Base-by-base conservation (phyloP, 2,888 invertebrate species). In the Villa cingulata region DNA sequence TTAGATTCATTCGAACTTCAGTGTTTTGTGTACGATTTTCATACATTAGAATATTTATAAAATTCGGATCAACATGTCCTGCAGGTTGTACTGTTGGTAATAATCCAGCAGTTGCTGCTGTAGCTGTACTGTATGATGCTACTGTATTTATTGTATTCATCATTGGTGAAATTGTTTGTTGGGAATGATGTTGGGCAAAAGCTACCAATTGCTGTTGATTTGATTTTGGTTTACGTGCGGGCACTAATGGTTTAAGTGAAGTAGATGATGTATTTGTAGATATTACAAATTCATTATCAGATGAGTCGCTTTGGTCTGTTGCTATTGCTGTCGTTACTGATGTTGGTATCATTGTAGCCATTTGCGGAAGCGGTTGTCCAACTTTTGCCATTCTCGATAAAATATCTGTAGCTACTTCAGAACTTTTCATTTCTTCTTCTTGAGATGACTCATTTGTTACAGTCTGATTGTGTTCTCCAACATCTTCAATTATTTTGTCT, bases 11-110 rank as follows among this genome's bases (percentile, higher is more conserved):
- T 52, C 81, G 70, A n/a, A 82, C 63, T 62, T 83, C 82, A 10
- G 77, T 72, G 58, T 79, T 80, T 50, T 80, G 78, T 17, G 76
- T 76, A 52, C 80, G 66, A 46, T 74, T 74, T 63, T 81, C 81
- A 3, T 76, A 67, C 43, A 79, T 59, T 50, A 80, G 68, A 54
- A 78, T 64, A 53, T 74, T 74, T 38, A 76, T 59, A 51, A 70
- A 70, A 40, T 74, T 71, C 54, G 65, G 58, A 2, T 67, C 58
- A 54, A 57, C 48, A 23, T 23, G 16, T n/a, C n/a, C n/a, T n/a
- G n/a, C n/a, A n/a, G n/a, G n/a, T n/a, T n/a, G n/a, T 23, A 20
- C 12, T 3, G 15, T 4, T 18, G 14, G 15, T 37, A 37, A 23
- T 37, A 17, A 43, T n/a, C n/a, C n/a, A n/a, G n/a, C n/a, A 40